These are phyloP conservation scores for Lontra canadensis DNA, from an alignment of 2,113 vertebrate genomes.

Conservation along the genomic window DNA sequence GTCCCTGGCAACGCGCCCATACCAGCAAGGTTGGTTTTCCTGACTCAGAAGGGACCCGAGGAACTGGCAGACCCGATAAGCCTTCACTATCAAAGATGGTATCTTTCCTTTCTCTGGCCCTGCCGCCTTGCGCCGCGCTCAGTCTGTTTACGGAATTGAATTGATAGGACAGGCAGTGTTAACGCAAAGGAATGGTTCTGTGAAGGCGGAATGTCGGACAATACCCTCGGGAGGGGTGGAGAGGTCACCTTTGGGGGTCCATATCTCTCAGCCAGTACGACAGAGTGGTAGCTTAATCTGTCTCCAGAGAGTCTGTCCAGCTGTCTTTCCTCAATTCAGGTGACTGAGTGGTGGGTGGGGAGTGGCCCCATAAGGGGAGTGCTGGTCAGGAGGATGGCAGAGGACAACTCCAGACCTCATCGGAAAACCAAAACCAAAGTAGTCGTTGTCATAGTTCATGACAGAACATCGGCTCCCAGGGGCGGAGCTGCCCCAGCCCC, in stretches of 20 bases:
- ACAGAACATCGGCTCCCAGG: not conserved
- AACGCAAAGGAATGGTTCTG: not conserved
- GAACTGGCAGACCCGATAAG: not conserved
- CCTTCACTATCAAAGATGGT: not conserved
- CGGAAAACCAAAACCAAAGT: not conserved
- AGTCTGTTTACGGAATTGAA: not conserved
- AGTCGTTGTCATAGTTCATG: not conserved
- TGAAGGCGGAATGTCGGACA: not conserved
- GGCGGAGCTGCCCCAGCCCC: not conserved
- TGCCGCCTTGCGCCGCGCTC: not conserved
- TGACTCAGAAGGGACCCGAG: not conserved
- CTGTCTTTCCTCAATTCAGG: not conserved
- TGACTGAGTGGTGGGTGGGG: not conserved
- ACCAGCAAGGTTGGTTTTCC: not conserved
- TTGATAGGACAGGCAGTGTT: not conserved
- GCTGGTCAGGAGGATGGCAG: not conserved
- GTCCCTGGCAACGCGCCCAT: not conserved
- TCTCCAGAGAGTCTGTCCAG: not conserved
- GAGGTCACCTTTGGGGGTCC: not conserved
- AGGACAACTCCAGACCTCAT: not conserved
- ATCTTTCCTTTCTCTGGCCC: not conserved
- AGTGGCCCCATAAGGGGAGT: not conserved
- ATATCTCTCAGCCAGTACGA: not conserved
- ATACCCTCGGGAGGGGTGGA: not conserved
- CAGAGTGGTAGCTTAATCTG: not conserved